Evolutionary conservation across 2,113 vertebrate species (phyloP).

Genomic region (Cyanoliseus patagonus): DNA sequence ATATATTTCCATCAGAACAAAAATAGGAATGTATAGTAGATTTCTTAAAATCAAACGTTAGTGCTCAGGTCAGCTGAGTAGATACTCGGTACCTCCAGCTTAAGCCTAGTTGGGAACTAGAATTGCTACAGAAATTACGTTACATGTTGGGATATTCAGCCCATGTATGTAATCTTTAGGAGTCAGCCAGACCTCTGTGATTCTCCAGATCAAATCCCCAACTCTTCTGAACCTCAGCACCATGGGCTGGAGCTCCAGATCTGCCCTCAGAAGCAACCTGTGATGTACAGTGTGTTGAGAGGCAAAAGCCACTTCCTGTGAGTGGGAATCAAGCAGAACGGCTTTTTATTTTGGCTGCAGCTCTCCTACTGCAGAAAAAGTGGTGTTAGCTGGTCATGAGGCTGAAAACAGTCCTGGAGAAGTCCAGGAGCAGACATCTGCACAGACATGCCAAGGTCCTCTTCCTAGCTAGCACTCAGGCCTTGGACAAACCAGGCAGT

Average conservation of each 20-base stretch:
- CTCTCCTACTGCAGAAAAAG: background rate
- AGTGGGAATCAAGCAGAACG: background rate
- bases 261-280: background rate
- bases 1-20: background rate
- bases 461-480: background rate
- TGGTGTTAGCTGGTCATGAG: background rate
- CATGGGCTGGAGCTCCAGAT: background rate
- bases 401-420: background rate
- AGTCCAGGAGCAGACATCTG: background rate
- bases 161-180: background rate
- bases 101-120: background rate
- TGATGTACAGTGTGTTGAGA: background rate
- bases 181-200: background rate
- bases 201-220: background rate
- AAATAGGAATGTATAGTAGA: background rate
- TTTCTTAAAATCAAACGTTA: background rate
- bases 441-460: rapidly evolving
- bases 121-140: background rate
- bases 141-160: background rate
- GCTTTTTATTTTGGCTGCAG: background rate
- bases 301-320: background rate
- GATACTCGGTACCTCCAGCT: background rate
- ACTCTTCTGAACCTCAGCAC: background rate
- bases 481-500: background rate
- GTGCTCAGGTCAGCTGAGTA: background rate